Conservation (phyloP, 2,113 vertebrate species). For the Archilochus colubris region DNA sequence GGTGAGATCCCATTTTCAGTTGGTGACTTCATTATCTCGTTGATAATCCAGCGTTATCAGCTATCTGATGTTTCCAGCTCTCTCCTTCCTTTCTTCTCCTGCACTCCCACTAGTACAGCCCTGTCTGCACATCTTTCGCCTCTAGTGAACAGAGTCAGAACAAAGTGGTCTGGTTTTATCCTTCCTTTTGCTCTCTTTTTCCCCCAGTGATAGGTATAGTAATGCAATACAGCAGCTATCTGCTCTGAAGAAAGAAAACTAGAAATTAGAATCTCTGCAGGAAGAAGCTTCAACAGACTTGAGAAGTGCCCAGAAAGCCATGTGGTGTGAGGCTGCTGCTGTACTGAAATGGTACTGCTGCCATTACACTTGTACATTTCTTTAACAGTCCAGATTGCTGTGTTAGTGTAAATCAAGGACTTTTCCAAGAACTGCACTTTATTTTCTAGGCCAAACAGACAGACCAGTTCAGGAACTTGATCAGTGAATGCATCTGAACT, state of each 20-base stretch:
- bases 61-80: not conserved
- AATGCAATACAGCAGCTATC: not conserved
- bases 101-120: not conserved
- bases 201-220: not conserved
- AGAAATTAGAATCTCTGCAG: not conserved
- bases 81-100: not conserved
- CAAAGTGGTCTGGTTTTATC: not conserved
- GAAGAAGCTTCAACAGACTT: not conserved
- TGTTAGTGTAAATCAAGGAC: not conserved
- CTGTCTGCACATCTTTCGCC: not conserved
- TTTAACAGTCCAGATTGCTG: not conserved
- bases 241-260: not conserved
- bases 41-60: not conserved
- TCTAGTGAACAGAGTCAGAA: not conserved
- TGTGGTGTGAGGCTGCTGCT: not conserved
- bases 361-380: fast-evolving
- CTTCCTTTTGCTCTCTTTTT: not conserved
- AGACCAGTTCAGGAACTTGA: not conserved
- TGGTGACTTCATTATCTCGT: not conserved
- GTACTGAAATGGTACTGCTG: not conserved
- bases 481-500: not conserved
- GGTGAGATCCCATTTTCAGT: not conserved
- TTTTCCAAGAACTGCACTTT: not conserved
- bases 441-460: not conserved
- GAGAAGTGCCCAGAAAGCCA: not conserved